These are phyloP conservation scores for Neolamprologus falcicula DNA, from an alignment of 2,113 vertebrate genomes.

Conservation along the genomic window DNA sequence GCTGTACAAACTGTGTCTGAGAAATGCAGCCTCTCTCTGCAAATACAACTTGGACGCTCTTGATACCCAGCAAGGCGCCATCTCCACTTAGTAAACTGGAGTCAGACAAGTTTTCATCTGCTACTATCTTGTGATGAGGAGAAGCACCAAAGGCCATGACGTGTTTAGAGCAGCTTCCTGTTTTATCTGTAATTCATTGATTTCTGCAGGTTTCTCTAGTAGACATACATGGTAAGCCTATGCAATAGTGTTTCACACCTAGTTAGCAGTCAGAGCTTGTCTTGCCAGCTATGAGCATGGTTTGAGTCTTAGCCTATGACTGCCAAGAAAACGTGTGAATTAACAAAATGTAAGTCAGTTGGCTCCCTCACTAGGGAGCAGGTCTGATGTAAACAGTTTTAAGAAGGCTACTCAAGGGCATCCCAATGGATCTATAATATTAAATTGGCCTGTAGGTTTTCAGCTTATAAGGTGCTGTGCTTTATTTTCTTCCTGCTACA, in stretches of 20 bases:
- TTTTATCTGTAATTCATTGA: background rate
- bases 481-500: slow-evolving; percentile 11
- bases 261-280: slow-evolving; percentile 30
- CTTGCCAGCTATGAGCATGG: slow-evolving; percentile 22
- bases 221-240: background rate
- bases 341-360: slow-evolving; percentile 6
- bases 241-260: slow-evolving; percentile 19
- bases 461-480: background rate
- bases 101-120: background rate
- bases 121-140: background rate
- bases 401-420: slow-evolving; percentile 2
- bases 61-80: background rate
- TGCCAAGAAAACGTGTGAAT: slow-evolving; percentile 44
- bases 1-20: background rate
- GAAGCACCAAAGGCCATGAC: background rate
- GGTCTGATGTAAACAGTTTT: slow-evolving; percentile 13
- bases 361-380: background rate
- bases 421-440: slow-evolving; percentile 36
- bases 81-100: background rate
- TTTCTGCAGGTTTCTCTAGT: background rate
- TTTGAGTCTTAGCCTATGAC: slow-evolving; percentile 23
- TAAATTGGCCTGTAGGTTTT: slow-evolving; percentile 15
- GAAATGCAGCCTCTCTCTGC: background rate
- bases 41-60: background rate
- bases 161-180: background rate